Conservation (phyloP, 2,888 invertebrate species). For the Siphlonurus alternatus region DNA sequence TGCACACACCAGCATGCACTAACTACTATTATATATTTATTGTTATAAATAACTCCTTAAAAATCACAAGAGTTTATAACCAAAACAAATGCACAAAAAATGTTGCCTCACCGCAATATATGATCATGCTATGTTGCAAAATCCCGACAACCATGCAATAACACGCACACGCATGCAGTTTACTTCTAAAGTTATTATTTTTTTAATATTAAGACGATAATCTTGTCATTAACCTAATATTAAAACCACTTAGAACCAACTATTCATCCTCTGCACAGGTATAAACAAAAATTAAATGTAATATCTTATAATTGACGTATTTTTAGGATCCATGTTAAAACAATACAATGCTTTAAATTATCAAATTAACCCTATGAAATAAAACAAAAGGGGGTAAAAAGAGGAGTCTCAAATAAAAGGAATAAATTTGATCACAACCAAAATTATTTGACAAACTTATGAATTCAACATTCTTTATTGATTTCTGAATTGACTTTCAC, state of each 20-base stretch:
- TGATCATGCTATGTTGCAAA: neutral
- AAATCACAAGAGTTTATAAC: neutral
- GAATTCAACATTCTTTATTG: too few species aligned
- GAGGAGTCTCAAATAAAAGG: too few species aligned
- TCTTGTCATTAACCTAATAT: neutral
- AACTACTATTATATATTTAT: neutral
- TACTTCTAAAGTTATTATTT: neutral
- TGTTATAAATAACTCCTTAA: neutral
- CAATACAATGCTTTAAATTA: too few species aligned
- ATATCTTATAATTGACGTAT: too few species aligned
- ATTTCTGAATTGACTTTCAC: too few species aligned
- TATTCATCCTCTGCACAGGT: neutral
- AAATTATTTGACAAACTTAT: too few species aligned
- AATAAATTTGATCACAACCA: too few species aligned
- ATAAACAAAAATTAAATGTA: too few species aligned
- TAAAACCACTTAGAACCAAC: neutral
- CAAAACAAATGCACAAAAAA: neutral
- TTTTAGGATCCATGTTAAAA: too few species aligned
- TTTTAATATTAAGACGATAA: neutral
- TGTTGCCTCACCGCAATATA: neutral
- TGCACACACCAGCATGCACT: conserved; percentile 3
- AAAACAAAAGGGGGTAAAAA: too few species aligned
- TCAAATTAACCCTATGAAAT: too few species aligned
- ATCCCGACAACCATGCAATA: neutral
- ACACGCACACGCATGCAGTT: neutral